These are phyloP conservation scores for Sphecodes monilicornis DNA, from an alignment of 2,888 invertebrate genomes.

Conservation along the genomic window DNA sequence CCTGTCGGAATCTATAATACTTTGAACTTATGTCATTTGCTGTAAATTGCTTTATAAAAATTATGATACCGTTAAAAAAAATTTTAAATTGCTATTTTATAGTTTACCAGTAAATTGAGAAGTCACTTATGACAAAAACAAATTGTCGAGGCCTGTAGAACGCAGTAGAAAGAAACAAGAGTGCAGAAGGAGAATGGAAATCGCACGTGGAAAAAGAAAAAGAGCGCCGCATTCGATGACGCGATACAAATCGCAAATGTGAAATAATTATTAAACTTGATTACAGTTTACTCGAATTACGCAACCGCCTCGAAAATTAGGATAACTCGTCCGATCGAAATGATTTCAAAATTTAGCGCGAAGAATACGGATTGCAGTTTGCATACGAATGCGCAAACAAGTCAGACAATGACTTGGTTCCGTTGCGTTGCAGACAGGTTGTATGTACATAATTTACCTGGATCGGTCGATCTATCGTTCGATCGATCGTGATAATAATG, in stretches of 20 bases:
- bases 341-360: background rate
- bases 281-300: background rate
- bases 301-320: background rate
- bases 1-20: too few species aligned
- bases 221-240: background rate
- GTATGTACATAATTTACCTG: background rate
- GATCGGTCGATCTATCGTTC: background rate
- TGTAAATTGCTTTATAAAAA: too few species aligned
- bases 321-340: background rate
- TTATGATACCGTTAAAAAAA: too few species aligned
- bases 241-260: background rate
- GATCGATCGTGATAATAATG: background rate
- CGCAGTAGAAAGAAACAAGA: too few species aligned
- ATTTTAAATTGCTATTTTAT: too few species aligned
- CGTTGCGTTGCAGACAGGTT: background rate
- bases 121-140: too few species aligned
- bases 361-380: background rate
- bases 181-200: too few species aligned
- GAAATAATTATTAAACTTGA: background rate
- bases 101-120: too few species aligned
- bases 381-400: background rate
- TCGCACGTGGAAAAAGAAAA: background rate
- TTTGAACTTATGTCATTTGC: too few species aligned
- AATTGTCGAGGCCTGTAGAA: too few species aligned
- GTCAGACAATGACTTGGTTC: background rate